Percentiles rank a stretch among this genome's conserved stretches.
phyloP scores from a whole-genome alignment of 2,797 vertebrate species.

The Pseudochirops corinnae region DNA sequence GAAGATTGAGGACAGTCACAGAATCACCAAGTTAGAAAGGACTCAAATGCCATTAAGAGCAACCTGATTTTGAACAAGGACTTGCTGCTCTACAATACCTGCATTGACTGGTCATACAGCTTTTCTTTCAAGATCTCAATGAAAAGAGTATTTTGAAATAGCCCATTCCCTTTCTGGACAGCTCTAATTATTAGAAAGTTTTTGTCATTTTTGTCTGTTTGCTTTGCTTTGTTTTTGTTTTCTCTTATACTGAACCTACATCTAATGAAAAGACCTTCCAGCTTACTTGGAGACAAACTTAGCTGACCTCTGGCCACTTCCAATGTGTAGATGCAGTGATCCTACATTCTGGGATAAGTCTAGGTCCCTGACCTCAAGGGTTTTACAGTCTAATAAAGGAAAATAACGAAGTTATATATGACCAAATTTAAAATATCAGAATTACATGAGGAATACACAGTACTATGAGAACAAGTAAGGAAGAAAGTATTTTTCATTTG shows the following conservation, averaged over 20 bases:
- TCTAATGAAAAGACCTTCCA: neutral
- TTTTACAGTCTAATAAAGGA: neutral
- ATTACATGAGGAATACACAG: neutral
- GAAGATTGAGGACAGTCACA: neutral
- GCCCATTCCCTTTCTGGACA: neutral
- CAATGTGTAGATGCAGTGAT: neutral
- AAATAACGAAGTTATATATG: neutral
- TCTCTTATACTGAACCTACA: neutral
- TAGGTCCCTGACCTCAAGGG: neutral
- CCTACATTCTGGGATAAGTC: neutral
- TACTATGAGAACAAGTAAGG: neutral
- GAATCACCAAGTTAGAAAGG: neutral
- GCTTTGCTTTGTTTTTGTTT: neutral
- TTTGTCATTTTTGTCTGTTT: neutral
- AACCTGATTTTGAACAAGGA: neutral
- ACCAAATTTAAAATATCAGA: neutral
- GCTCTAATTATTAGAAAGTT: neutral
- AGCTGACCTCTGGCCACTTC: neutral
- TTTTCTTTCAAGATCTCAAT: neutral
- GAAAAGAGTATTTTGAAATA: neutral
- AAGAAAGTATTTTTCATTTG: neutral
- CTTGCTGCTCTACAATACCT: neutral
- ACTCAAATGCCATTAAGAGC: neutral
- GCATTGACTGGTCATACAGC: neutral
- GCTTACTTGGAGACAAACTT: neutral